phyloP scores from a whole-genome alignment of 2,797 vertebrate genomes.

The Argyrosomus regius region DNA sequence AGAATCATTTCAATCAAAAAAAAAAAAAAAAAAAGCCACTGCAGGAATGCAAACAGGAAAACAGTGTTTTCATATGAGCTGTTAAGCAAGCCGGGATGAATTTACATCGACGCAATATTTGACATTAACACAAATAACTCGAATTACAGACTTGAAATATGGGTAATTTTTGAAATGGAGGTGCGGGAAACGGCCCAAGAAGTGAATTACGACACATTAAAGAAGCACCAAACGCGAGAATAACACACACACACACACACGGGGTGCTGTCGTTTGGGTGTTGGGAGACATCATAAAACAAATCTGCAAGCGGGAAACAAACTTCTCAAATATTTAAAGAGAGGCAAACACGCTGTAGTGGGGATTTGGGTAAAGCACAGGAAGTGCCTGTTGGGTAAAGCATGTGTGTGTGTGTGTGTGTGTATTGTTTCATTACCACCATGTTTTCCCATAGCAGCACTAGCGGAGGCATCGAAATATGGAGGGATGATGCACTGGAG shows the following conservation, averaged over 20 bases:
- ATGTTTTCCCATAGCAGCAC: conserved; percentile 56
- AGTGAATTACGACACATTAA: conserved; percentile 3
- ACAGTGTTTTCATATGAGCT: not conserved
- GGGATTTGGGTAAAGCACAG: conserved; percentile 58
- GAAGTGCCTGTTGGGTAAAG: conserved; percentile 55
- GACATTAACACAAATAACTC: not conserved
- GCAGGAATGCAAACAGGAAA: conserved; percentile 24
- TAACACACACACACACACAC: not conserved
- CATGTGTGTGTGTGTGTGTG: conserved; percentile 4
- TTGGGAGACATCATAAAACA: conserved; percentile 57
- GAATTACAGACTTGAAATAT: conserved; percentile 18
- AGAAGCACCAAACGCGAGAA: conserved; percentile 6
- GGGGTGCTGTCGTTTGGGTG: conserved; percentile 31
- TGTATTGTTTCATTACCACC: conserved; percentile 67
- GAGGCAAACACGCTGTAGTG: conserved; percentile 21
- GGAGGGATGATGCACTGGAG: conserved; percentile 69
- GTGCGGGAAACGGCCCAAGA: not conserved
- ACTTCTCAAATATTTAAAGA: conserved; percentile 69
- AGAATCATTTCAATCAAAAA: conserved; percentile 42
- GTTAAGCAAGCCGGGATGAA: not conserved
- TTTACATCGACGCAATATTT: conserved; percentile 1
- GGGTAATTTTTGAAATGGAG: not conserved
- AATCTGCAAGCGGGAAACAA: conserved; percentile 67
- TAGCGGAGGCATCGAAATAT: conserved; percentile 73
- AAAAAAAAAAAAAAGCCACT: not conserved